Conservation (phyloP, 2,888 invertebrate species). For the Tenthredo distinguenda region DNA sequence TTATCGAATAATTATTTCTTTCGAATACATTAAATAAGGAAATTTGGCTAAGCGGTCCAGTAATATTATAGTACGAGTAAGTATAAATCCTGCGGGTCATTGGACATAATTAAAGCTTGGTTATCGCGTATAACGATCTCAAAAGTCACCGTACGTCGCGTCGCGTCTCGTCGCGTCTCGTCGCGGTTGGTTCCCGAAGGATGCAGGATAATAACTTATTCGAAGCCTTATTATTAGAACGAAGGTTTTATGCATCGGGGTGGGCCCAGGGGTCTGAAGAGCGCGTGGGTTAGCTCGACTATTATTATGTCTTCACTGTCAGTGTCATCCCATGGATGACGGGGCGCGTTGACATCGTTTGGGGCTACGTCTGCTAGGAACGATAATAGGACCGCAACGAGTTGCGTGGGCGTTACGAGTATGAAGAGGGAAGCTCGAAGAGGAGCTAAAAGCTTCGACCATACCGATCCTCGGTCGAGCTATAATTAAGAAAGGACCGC, state of each 20-base stretch:
- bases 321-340: conserved; percentile 52
- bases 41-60: conserved; percentile 8
- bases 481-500: conserved; percentile 11
- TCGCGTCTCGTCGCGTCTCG: background rate
- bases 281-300: conserved; percentile 60
- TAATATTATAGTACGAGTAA: background rate
- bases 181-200: conserved; percentile 58
- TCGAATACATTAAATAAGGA: background rate
- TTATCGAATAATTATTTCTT: background rate
- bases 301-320: conserved; percentile 66
- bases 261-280: conserved; percentile 53
- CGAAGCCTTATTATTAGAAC: conserved; percentile 70
- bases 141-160: conserved; percentile 60
- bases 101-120: conserved; percentile 40
- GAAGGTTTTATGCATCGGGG: conserved; percentile 60
- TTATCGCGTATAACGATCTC: conserved; percentile 53
- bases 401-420: conserved; percentile 29
- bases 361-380: background rate
- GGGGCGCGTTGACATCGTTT: conserved; percentile 54
- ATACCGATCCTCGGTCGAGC: background rate
- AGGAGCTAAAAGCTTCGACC: background rate
- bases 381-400: conserved; percentile 31
- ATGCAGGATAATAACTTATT: conserved; percentile 71
- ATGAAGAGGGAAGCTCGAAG: background rate
- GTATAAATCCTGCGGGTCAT: conserved; percentile 37